Evolutionary conservation across 2,797 vertebrate species (phyloP), one percentile per base, ranked within the genome.

Genomic region (Tangara arthus): DNA sequence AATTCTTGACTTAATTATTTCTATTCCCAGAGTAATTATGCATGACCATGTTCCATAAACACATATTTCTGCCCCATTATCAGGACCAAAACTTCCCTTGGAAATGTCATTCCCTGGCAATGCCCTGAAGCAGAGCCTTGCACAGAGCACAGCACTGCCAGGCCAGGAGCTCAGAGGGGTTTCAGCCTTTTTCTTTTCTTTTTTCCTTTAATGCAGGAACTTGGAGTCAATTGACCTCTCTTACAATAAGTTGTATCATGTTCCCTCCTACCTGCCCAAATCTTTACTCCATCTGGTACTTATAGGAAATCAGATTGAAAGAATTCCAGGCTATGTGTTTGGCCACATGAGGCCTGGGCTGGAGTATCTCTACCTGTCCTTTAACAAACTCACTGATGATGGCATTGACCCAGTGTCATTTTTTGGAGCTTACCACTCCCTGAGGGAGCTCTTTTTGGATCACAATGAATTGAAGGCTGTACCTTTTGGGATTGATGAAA

Each of bases 221-320:
- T 97, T 99, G 95, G 99, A 99, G 96, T 99, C 99, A 17, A 98
- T 99, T 1, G 99, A 99, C 90, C 98, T 99, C 47, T 99, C 99
- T 13, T 97, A 99, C 50, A 99, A 99, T 91, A 98, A 98, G 19
- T 96, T 99, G 35, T 98, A 99, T 93, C 98, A 99, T 17, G 99
- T 99, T 72, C 99, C 99, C 3, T 99, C 99, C 63, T 99, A 99
- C 91, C 97, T 99, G 76, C 99, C 99, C 37, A 99, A 97, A 95
- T 98, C 99, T 34, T 97, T 99, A 93, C 93, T 99, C 85, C 99
- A 99, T 88, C 98, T 99, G 9, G 98, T 99, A 73, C 97, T 99
- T 69, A 97, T 99, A 23, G 99, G 99, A 52, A 99, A 99, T 95
- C 98, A 98, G 89, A 99, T 99, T 19, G 99, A 99, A 93, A 98